Evolutionary conservation across 2,888 invertebrate species (phyloP).

Genomic region (Caenorhabditis sulstoni): DNA sequence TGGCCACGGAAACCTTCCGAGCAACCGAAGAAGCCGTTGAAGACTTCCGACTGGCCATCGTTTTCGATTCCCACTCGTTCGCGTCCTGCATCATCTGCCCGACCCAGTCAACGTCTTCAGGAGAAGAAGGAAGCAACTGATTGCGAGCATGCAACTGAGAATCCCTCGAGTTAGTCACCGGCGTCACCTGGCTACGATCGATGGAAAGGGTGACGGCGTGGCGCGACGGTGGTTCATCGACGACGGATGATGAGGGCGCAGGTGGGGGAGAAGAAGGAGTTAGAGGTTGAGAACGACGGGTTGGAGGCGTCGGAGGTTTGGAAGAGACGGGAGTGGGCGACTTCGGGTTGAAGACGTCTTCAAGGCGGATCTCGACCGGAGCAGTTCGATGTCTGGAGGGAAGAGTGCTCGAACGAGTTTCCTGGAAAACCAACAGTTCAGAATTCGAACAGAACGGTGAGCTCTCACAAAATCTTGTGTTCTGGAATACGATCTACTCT

Average conservation of each 20-base stretch:
- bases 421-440: slow-evolving; percentile 21
- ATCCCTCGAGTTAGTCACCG: slow-evolving; percentile 51
- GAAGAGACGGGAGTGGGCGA: slow-evolving; percentile 3
- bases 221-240: slow-evolving; percentile 32
- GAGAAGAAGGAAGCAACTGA: slow-evolving; percentile 39
- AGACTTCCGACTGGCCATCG: slow-evolving; percentile 21
- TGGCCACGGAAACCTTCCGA: slow-evolving; percentile 42
- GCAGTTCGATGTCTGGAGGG: slow-evolving; percentile 48
- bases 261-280: slow-evolving; percentile 10
- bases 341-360: slow-evolving; percentile 59
- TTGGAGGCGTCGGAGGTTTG: slow-evolving; percentile 41
- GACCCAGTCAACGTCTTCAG: slow-evolving; percentile 38
- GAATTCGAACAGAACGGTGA: neutral
- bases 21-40: slow-evolving; percentile 39
- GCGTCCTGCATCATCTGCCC: slow-evolving; percentile 53
- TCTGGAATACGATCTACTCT: slow-evolving; percentile 35
- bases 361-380: slow-evolving; percentile 48
- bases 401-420: slow-evolving; percentile 42
- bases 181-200: slow-evolving; percentile 56
- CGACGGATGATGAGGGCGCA: slow-evolving; percentile 36
- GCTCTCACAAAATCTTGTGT: slow-evolving; percentile 25
- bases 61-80: slow-evolving; percentile 44
- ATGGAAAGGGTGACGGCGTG: slow-evolving; percentile 24
- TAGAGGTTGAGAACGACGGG: slow-evolving; percentile 17
- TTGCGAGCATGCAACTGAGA: slow-evolving; percentile 43